A percentile compares a stretch with the other conserved stretches of the same genome.
Evolutionary conservation across 2,113 vertebrate species (phyloP).

Genomic region (Notothenia coriiceps): DNA sequence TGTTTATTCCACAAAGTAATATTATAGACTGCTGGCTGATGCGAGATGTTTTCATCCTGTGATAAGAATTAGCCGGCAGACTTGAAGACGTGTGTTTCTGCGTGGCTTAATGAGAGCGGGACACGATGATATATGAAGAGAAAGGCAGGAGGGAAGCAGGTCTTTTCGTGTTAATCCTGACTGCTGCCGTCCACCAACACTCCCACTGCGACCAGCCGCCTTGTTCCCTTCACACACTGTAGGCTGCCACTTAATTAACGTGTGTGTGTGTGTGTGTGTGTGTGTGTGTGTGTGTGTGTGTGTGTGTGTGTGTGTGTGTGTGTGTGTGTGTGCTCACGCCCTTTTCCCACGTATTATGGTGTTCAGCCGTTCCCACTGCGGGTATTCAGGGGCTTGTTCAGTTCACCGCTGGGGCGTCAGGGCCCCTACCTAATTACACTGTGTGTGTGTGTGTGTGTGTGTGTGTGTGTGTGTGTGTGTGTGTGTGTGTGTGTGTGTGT

Average conservation of each 20-base stretch:
- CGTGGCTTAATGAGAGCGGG: neutral
- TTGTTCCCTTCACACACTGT: conserved; percentile 63
- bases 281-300: conserved; percentile 50
- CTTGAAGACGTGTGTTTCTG: neutral
- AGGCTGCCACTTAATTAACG: conserved; percentile 69
- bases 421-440: conserved; percentile 75
- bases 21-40: neutral
- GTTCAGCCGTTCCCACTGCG: conserved; percentile 60
- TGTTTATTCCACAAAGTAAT: neutral
- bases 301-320: conserved; percentile 48
- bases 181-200: conserved; percentile 58
- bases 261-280: conserved; percentile 46
- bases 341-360: conserved; percentile 55
- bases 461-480: conserved; percentile 32
- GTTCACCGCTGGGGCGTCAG: conserved; percentile 66
- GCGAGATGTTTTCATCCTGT: neutral
- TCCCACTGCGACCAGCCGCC: conserved; percentile 58
- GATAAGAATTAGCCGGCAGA: neutral
- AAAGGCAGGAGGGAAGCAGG: neutral
- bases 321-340: conserved; percentile 36
- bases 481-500: conserved; percentile 10
- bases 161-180: conserved; percentile 62
- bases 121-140: neutral
- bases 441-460: conserved; percentile 52
- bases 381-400: conserved; percentile 75